Base-by-base conservation (phyloP, 2,113 vertebrate species). In the Bagarius yarrelli region DNA sequence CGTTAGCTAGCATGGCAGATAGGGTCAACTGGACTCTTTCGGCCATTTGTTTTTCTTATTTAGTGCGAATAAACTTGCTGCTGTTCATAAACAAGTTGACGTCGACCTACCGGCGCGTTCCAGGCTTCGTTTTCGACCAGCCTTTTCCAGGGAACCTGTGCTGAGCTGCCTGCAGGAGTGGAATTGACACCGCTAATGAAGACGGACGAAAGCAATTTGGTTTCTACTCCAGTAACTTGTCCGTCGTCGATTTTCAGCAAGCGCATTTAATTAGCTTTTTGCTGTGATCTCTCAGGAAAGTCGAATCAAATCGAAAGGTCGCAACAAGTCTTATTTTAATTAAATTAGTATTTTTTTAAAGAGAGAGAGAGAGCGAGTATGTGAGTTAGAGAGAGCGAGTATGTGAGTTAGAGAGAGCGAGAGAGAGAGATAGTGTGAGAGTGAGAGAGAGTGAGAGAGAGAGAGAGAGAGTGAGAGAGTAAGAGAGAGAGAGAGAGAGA, bases 101-200 rank as follows among this genome's bases (percentile, higher is more conserved):
- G 23, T 71, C 27, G 23, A 50, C n/a, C 44, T 71, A 3, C 44
- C 18, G 23, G 0, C 8, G 27, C 69, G 4, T 19, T 27, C 14
- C 30, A 11, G 27, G 16, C 44, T 19, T 19, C 3, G 2, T 71
- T 19, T 53, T 72, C 25, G 14, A 53, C n/a, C 52, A 30, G 70
- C 18, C 9, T 53, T 30, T 52, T 47, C 5, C 30, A 53, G 52
- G 1, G 21, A 53, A 11, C 30, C 47, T 19, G 25, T 15, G 27
- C 1, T 4, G n/a, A 50, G 44, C 40, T 52, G 47, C 70, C 70
- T 53, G 50, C 52, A 53, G 25, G 25, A 72, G 27, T 72, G 47
- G 32, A 27, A 44, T 44, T 59, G 73, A 76, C 73, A 57, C 15
- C 55, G 2, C 21, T 76, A 76, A 76, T 76, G 56, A 76, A 60